Evolutionary conservation across 2,797 vertebrate genomes (phyloP), one percentile per base, ranked within the genome.

Genomic region (Taeniopygia guttata): DNA sequence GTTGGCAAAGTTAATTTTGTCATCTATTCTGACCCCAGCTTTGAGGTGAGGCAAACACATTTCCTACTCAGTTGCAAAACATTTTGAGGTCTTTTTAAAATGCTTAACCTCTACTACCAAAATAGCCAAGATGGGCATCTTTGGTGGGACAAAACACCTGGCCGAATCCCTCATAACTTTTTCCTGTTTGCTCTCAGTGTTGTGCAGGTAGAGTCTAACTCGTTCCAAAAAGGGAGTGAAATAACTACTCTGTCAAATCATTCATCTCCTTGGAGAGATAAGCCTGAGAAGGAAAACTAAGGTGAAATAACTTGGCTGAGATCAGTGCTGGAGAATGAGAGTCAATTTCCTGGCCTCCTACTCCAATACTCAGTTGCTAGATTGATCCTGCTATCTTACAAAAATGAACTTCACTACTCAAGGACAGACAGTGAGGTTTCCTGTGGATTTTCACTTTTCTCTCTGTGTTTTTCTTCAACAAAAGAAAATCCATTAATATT

Each of bases 401-500:
- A 45, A 80, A 80, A 7, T 1, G 3, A 83, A 43, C 69, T 83
- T 72, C 42, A 27, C 16, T 83, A 70, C 48, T 78, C 6, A 19
- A 68, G 49, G 60, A 92, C 46, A 55, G 68, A 54, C 26, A 52
- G 45, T 11, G 40, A 79, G 9, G 30, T 66, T 87, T 94, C 84
- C 78, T 54, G 46, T 54, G 64, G 52, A 48, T 91, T 94, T 89
- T 89, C 16, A 49, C 83, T 87, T 95, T 80, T 43, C 22, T 79
- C 34, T 52, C 48, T 2, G 0, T 64, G 74, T 74, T 83, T 93
- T 82, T 82, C 40, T 63, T 84, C 66, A 77, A 43, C 64, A 78
- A 87, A 89, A 77, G 42, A 91, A 90, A 85, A 92, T 0, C 23
- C 49, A 89, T 93, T 92, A 93, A 93, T 89, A 92, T 83, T 89